These are phyloP conservation scores for Neogale vison DNA, from an alignment of 2,113 vertebrate species.

Conservation along the genomic window DNA sequence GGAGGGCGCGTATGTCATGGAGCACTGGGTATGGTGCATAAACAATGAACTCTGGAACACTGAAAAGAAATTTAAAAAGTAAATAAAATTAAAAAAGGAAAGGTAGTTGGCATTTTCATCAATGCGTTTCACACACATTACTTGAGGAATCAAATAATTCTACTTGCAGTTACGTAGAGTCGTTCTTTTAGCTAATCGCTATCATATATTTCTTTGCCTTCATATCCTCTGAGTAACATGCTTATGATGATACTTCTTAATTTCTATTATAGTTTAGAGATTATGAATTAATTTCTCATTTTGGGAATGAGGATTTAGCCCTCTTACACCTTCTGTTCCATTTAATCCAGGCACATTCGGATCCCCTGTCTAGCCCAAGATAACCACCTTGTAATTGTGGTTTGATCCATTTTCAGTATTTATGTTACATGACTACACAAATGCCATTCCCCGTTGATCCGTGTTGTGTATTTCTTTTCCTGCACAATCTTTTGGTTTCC, in stretches of 20 bases:
- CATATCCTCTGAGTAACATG: background rate
- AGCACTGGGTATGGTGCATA: no score
- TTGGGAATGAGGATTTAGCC: background rate
- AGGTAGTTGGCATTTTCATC: background rate
- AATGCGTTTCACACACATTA: background rate
- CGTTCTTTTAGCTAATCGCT: background rate
- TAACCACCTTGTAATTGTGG: background rate
- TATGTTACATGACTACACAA: constrained; percentile 11
- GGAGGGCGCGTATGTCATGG: no score
- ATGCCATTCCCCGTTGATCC: background rate
- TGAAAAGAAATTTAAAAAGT: no score
- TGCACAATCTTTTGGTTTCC: background rate
- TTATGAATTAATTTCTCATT: background rate
- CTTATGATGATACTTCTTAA: background rate
- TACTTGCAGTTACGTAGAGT: background rate
- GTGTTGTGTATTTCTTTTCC: background rate
- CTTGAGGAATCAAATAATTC: background rate
- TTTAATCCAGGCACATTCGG: background rate
- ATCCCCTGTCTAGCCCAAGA: background rate
- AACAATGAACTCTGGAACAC: no score
- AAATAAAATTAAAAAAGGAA: background rate
- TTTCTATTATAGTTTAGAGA: background rate
- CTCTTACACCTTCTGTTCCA: background rate
- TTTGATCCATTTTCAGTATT: constrained; percentile 29
- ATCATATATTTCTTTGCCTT: background rate